Conservation (phyloP, 2,797 vertebrate species). For the Aselliscus stoliczkanus region DNA sequence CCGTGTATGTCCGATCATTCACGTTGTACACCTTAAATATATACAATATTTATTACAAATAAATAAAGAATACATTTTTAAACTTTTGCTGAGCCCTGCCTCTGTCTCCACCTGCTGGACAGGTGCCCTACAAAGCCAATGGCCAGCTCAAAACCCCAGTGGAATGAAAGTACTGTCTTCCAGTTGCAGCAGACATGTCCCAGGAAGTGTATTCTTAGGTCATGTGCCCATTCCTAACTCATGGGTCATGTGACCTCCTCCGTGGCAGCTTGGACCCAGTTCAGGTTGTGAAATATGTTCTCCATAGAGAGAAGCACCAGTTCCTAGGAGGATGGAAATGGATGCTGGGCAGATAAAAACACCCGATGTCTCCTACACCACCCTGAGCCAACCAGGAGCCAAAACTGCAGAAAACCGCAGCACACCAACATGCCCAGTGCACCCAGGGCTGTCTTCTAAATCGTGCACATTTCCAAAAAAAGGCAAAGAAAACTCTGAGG, state of each 20-base stretch:
- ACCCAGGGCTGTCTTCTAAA: neutral
- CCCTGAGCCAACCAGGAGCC: neutral
- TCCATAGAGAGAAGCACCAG: neutral
- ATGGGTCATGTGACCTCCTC: neutral
- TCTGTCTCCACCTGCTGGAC: constrained; percentile 34
- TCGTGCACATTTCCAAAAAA: neutral
- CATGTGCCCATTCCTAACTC: neutral
- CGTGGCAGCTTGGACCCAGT: neutral
- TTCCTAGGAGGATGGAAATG: neutral
- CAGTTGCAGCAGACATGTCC: neutral
- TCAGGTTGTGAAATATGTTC: neutral
- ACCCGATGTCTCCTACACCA: neutral
- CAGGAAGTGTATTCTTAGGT: neutral
- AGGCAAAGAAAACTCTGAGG: neutral
- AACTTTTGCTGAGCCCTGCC: neutral
- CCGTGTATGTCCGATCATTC: neutral
- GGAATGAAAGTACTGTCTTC: neutral
- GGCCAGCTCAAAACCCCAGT: neutral
- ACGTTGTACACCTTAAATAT: neutral
- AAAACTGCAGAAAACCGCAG: neutral
- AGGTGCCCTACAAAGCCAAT: neutral
- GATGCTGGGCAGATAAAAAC: neutral
- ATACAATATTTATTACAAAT: neutral
- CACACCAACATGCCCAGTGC: neutral
- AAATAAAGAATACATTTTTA: neutral